Evolutionary conservation across 2,113 vertebrate genomes (phyloP), one percentile per base, ranked within the genome.

Genomic region (Apodemus sylvaticus): DNA sequence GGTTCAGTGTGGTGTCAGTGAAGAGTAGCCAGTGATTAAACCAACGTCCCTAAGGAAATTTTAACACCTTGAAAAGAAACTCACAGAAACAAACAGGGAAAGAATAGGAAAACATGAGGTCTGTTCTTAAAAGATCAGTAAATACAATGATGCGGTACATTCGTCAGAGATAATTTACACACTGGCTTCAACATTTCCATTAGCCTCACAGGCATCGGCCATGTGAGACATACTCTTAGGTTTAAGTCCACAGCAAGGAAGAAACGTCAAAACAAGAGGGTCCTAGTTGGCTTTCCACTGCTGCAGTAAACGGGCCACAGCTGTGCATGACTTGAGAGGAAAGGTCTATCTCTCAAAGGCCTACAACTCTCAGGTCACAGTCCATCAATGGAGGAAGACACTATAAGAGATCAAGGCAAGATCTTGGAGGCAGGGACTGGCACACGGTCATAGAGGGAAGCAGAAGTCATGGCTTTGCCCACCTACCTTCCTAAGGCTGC

Each of bases 151-250:
- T 3, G 14, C 51, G 4, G 22, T 20, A 51, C 77, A 51, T 73
- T 8, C 92, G 22, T 3, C 45, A 48, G 45, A 29, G 62, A 8
- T 34, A 9, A 42, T 1, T 29, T 19, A 68, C 29, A 3, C 0
- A 0, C 1, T 11, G 5, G 13, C 85, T 22, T 58, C 11, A 10
- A 19, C 36, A 5, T 0, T 1, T 7, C 48, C 42, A 1, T 45
- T 26, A 22, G 24, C 29, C 26, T 29, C 85, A 81, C 8, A 4
- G 36, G 24, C 6, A 10, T 16, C 12, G 8, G 53, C 39, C 9
- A 7, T 2, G 7, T 2, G 34, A 0, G 6, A 7, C 26, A 2
- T 0, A 0, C 3, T 29, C n/a, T 55, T 11, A 8, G 0, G 22
- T 31, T 87, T 20, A 45, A 19, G 42, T 19, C 89, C 94, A 81